Conservation (phyloP, 2,888 invertebrate genomes). For the Scaptomyza cyrtandrae region DNA sequence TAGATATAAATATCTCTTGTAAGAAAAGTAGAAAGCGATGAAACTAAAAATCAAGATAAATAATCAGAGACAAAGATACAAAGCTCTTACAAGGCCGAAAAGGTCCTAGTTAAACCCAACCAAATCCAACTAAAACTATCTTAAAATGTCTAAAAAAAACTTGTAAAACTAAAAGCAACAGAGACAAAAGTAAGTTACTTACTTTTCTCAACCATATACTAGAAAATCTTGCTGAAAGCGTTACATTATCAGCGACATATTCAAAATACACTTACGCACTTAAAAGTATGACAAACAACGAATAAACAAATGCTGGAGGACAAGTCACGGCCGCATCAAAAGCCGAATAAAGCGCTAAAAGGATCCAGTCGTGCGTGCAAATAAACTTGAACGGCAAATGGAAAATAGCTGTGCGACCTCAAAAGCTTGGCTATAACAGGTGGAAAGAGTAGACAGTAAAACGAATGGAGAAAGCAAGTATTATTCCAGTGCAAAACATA, state of each 20-base stretch:
- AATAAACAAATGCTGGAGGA: conserved; percentile 34
- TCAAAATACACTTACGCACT: background rate
- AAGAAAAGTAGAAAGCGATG: background rate
- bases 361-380: conserved; percentile 64
- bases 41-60: background rate
- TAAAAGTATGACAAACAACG: conserved; percentile 11
- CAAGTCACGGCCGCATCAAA: conserved; percentile 49
- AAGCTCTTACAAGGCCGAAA: background rate
- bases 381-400: conserved; percentile 1
- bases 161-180: too few relatives aligned
- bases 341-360: conserved; percentile 73
- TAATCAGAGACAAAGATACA: background rate
- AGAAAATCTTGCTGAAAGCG: background rate
- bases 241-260: background rate
- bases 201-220: too few relatives aligned
- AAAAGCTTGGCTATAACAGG: background rate
- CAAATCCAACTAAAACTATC: background rate
- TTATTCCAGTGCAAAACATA: conserved; percentile 6
- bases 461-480: background rate
- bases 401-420: conserved; percentile 1
- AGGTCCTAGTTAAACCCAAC: background rate
- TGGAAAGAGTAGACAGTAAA: background rate
- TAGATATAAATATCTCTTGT: background rate
- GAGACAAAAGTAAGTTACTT: too few relatives aligned
- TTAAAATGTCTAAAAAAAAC: background rate